phyloP scores from a whole-genome alignment of 2,113 vertebrate genomes.

The Andinoacara biseriatus region DNA sequence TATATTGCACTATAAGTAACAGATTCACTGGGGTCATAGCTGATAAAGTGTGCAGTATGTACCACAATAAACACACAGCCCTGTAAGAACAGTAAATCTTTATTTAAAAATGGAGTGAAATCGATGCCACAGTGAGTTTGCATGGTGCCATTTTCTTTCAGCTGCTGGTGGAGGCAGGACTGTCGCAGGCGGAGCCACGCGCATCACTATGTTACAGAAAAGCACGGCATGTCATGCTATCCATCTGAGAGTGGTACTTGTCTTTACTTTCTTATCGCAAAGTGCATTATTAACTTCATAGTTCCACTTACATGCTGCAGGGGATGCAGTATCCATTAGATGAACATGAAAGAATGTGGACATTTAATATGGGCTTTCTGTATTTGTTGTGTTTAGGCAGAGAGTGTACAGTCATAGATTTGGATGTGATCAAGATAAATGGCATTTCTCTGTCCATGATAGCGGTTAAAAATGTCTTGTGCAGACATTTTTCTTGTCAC shows the following conservation, averaged over 20 bases:
- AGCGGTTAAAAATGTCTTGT: background rate
- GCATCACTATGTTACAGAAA: conserved; percentile 80
- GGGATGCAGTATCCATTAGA: background rate
- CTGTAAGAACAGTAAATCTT: background rate
- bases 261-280: conserved; percentile 2
- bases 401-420: background rate
- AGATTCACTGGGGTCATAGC: background rate
- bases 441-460: background rate
- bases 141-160: conserved; percentile 50
- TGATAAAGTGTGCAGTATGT: background rate
- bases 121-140: background rate
- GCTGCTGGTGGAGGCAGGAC: conserved; percentile 88
- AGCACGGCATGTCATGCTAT: conserved; percentile 79
- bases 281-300: background rate
- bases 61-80: background rate
- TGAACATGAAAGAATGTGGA: background rate
- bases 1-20: background rate
- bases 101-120: background rate
- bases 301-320: background rate
- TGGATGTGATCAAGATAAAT: background rate
- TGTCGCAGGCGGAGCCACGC: conserved; percentile 81
- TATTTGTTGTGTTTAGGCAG: background rate
- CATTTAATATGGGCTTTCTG: background rate
- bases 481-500: background rate
- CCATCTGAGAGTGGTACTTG: conserved; percentile 85